phyloP scores from a whole-genome alignment of 1,140 invertebrate species.

The Drosophila elegans region DNA sequence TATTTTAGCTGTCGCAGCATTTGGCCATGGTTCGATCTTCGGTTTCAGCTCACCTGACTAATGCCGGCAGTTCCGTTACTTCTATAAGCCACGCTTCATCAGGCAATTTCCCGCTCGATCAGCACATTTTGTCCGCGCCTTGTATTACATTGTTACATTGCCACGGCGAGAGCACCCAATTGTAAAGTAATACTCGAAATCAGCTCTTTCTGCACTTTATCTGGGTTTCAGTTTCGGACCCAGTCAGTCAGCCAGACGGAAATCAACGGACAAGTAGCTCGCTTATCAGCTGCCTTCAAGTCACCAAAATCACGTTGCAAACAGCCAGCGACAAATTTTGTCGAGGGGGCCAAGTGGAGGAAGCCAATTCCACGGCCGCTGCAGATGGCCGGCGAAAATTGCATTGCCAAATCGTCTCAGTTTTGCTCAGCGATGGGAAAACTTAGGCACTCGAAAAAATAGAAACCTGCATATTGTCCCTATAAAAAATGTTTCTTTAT shows the following conservation, averaged over 20 bases:
- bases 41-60: constrained; percentile 29
- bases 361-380: constrained; percentile 12
- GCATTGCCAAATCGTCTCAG: constrained; percentile 44
- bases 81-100: constrained; percentile 75
- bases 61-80: constrained; percentile 57
- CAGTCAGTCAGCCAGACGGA: constrained; percentile 13
- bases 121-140: constrained; percentile 61
- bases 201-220: constrained; percentile 49
- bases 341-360: constrained; percentile 8
- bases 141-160: constrained; percentile 43
- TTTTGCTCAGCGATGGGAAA: constrained; percentile 3
- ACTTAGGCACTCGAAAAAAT: too few relatives aligned
- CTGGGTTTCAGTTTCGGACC: background rate
- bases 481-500: too few relatives aligned
- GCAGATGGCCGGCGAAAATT: constrained; percentile 31
- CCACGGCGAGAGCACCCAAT: constrained; percentile 2
- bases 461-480: too few relatives aligned
- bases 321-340: constrained; percentile 59
- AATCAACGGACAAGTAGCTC: constrained; percentile 29
- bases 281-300: constrained; percentile 48
- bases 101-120: constrained; percentile 71
- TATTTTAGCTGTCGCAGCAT: constrained; percentile 36
- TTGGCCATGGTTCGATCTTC: constrained; percentile 35
- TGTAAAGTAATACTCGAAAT: constrained; percentile 40
- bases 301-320: constrained; percentile 63